Conservation (phyloP, 2,113 vertebrate species). For the Rhodinocichla rosea region DNA sequence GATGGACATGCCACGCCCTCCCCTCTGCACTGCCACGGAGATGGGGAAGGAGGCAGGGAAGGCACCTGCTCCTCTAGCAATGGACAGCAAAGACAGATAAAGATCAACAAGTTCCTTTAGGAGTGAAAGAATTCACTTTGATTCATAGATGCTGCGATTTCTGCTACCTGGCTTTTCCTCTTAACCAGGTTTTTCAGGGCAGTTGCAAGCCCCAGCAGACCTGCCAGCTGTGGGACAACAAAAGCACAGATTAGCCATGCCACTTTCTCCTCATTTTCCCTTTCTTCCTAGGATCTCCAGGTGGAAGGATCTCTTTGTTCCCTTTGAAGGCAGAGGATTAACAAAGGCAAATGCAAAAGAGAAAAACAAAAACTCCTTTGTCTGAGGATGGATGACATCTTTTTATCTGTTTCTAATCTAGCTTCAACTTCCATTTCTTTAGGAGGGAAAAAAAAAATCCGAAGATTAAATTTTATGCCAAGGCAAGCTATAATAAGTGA, state of each 20-base stretch:
- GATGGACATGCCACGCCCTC: background rate
- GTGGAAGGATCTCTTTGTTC: conserved; percentile 30
- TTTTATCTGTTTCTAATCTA: conserved; percentile 51
- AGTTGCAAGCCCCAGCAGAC: background rate
- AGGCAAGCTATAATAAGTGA: conserved; percentile 29
- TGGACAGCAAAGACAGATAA: background rate
- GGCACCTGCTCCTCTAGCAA: background rate
- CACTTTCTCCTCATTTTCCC: background rate
- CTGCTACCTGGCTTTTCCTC: background rate
- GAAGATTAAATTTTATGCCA: conserved; percentile 46
- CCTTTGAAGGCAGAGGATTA: conserved; percentile 33
- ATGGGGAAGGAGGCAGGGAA: background rate
- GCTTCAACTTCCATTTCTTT: conserved; percentile 49
- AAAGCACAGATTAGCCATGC: background rate
- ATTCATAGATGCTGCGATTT: background rate
- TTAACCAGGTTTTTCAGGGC: background rate
- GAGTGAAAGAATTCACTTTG: rapidly evolving
- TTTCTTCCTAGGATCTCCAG: background rate
- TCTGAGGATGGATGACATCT: conserved; percentile 24
- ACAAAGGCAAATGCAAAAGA: conserved; percentile 12
- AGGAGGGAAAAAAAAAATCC: background rate
- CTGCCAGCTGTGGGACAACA: background rate
- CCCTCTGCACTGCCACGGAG: rapidly evolving
- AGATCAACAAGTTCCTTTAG: background rate
- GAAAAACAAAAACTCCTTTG: conserved; percentile 32